A percentile compares a stretch with the other conserved stretches of the same genome.
These are phyloP conservation scores for Gymnobelideus leadbeateri DNA, from an alignment of 2,113 vertebrate genomes.

Conservation along the genomic window DNA sequence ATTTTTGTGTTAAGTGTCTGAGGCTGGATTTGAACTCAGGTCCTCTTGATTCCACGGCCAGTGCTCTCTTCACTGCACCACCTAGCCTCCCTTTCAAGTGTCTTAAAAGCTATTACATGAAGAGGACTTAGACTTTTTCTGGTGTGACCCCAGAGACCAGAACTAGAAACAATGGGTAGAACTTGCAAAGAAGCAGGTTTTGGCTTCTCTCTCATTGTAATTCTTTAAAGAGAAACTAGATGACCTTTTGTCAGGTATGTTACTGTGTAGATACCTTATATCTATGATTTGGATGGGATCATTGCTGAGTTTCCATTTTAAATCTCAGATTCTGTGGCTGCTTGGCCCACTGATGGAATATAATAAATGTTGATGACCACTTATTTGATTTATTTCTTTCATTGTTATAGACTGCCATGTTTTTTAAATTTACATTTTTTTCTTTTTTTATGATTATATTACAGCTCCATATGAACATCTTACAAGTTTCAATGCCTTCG, in stretches of 20 bases:
- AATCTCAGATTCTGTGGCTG: not conserved
- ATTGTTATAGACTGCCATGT: conserved; percentile 23
- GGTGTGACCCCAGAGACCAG: not conserved
- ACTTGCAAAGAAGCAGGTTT: not conserved
- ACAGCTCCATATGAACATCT: conserved; percentile 84
- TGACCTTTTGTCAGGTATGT: not conserved
- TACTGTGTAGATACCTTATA: not conserved
- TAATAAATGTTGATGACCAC: not conserved
- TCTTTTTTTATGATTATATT: conserved; percentile 38
- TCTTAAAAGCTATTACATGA: not conserved
- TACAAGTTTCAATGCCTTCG: conserved; percentile 85
- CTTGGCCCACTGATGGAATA: not conserved
- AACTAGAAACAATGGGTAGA: not conserved
- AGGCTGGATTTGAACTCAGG: no score
- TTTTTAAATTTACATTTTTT: not conserved
- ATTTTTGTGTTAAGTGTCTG: no score
- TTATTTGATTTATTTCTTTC: not conserved
- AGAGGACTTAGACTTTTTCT: no score
- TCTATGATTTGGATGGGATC: not conserved
- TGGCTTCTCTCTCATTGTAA: not conserved
- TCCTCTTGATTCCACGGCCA: no score
- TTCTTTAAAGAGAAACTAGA: not conserved
- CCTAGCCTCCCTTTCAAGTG: no score
- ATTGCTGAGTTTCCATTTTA: not conserved
- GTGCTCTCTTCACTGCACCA: no score